Base-by-base conservation (phyloP, 2,888 invertebrate species). In the Tenthredo notha region DNA sequence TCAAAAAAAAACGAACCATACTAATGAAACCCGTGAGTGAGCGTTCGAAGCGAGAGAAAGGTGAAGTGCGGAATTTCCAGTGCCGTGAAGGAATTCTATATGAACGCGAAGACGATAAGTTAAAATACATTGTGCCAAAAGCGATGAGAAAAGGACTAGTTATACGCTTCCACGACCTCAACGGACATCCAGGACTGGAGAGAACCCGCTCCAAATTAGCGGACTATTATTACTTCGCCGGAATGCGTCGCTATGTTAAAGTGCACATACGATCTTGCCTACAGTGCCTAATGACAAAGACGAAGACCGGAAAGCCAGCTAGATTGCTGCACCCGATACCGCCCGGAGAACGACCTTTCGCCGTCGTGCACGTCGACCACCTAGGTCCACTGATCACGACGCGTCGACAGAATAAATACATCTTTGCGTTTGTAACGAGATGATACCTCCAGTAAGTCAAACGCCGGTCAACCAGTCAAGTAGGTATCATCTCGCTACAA, bases 301-400 rank as follows among this genome's bases (percentile, higher is more conserved):
- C 40, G 10, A 85, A 84, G 43, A 77, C 84, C 6, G 89, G 90
- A 6, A 87, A 84, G 37, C 86, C 86, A 84, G 84, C 80, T 9
- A 88, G 88, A 7, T 84, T 86, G 1, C 72, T 90, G 6, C 88
- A 90, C 74, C 89, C 90, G 33, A 88, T 89, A n/a, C 87, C 88
- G 0, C 87, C 87, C 0, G 90, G 88, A 12, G 80, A 40, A 29
- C 58, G 88, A 61, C 89, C 89, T 3, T 90, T 90, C 72, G 88
- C 72, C 1, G 72, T 87, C 4, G 85, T 90, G 0, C 87, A 90
- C 47, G 25, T 88, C 1, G 88, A 89, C 50, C 89, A 90, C 80
- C 29, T 88, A 0, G 88, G 88, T 12, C 89, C 90, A 0, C 88
- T 88, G 58, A 84, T 88, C 0, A 86, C 84, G 1, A 87, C 85